Evolutionary conservation across 2,888 invertebrate genomes (phyloP).

Genomic region (Caenorhabditis doughertyi): DNA sequence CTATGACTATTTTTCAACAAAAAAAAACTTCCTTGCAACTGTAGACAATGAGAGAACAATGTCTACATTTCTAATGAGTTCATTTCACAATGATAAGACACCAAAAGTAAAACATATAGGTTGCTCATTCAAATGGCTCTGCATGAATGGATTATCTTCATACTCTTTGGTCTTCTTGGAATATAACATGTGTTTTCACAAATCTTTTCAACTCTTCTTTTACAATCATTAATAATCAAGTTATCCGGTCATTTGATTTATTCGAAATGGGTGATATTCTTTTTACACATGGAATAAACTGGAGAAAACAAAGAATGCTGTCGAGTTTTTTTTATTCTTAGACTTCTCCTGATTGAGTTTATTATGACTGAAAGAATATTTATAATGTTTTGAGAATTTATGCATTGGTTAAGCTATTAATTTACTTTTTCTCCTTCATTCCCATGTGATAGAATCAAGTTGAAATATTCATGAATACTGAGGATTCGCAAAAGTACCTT

Average conservation of each 20-base stretch:
- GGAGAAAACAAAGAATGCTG: neutral
- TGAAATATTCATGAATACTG: too few species aligned
- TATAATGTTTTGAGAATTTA: neutral
- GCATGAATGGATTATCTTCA: constrained; percentile 3
- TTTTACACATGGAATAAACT: too few species aligned
- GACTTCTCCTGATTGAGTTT: neutral
- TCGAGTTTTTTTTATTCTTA: neutral
- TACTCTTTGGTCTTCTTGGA: constrained; percentile 1
- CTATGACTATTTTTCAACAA: neutral
- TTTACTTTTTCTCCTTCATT: too few species aligned
- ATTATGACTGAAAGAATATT: neutral
- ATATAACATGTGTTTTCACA: neutral
- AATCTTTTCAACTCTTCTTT: neutral
- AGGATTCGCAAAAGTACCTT: too few species aligned
- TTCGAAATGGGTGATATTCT: neutral
- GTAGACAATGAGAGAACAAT: neutral
- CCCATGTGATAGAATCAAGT: too few species aligned
- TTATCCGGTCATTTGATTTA: neutral
- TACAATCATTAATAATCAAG: neutral
- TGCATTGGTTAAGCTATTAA: too few species aligned
- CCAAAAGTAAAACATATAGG: neutral
- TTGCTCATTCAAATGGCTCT: neutral
- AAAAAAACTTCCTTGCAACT: neutral
- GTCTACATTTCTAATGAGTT: too few species aligned
- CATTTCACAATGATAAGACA: neutral